phyloP scores from a whole-genome alignment of 2,888 invertebrate species.

The Eilema sororculum region DNA sequence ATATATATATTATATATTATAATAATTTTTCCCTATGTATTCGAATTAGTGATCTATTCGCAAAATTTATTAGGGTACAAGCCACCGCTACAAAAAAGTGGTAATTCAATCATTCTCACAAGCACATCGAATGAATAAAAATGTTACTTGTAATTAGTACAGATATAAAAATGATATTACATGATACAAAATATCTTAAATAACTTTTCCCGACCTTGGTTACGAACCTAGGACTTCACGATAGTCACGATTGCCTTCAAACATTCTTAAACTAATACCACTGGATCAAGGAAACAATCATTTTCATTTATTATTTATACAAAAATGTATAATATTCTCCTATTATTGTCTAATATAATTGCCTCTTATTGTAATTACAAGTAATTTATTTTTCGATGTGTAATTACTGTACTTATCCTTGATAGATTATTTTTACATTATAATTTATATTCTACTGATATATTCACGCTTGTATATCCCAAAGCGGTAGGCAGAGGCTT shows the following conservation, averaged over 20 bases:
- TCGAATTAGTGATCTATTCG: no score
- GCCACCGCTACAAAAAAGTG: no score
- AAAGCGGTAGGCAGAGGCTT: not conserved
- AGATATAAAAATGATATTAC: no score
- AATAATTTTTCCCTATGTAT: no score
- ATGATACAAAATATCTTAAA: no score
- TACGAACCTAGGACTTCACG: not conserved
- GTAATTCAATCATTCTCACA: no score
- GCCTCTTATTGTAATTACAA: not conserved
- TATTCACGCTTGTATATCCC: not conserved
- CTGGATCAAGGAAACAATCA: not conserved
- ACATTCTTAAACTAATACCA: not conserved
- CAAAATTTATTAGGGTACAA: no score
- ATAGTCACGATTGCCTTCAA: not conserved
- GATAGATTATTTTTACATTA: not conserved
- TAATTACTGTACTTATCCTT: not conserved
- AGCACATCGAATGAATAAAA: no score
- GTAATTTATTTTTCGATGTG: slow-evolving; percentile 1
- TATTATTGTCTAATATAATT: slow-evolving; percentile 2
- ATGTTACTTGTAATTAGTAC: no score
- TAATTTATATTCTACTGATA: not conserved
- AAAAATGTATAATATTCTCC: not conserved
- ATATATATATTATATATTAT: no score
- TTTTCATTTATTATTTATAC: not conserved
- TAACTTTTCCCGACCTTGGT: not conserved